phyloP scores from a whole-genome alignment of 2,888 invertebrate genomes.

The Lasius fuliginosus region DNA sequence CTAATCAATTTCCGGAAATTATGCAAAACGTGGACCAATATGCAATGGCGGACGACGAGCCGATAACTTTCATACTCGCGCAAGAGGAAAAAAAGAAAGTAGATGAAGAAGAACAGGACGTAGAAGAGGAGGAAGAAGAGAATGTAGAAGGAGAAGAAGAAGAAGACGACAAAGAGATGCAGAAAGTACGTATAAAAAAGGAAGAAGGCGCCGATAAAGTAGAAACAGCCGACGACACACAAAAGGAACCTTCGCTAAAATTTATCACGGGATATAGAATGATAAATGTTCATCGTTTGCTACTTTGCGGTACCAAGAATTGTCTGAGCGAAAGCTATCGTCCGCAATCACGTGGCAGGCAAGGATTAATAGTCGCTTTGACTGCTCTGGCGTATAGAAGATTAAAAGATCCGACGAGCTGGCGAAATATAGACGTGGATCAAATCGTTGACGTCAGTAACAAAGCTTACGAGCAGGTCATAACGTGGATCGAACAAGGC shows the following conservation, averaged over 20 bases:
- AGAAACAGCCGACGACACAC: conserved; percentile 32
- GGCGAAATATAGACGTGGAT: conserved; percentile 81
- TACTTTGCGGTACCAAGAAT: conserved; percentile 79
- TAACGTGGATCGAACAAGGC: conserved; percentile 77
- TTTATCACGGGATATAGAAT: conserved; percentile 74
- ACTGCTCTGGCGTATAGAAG: conserved; percentile 77
- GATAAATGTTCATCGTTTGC: conserved; percentile 77
- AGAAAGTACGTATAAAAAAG: neutral
- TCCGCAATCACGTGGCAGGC: conserved; percentile 74
- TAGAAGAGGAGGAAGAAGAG: conserved; percentile 30
- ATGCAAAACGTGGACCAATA: conserved; percentile 76
- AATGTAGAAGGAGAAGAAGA: conserved; percentile 9
- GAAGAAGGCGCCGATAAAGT: conserved; percentile 6
- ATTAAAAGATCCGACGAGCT: conserved; percentile 73
- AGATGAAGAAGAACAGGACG: conserved; percentile 32
- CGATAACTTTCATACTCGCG: conserved; percentile 66
- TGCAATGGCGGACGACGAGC: conserved; percentile 76
- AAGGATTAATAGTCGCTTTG: conserved; percentile 79
- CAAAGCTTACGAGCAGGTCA: conserved; percentile 71
- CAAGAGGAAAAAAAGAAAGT: conserved; percentile 37
- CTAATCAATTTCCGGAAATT: conserved; percentile 78
- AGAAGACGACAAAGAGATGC: neutral
- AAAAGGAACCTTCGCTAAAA: conserved; percentile 47
- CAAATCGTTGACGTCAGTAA: conserved; percentile 76
- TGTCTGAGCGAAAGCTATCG: conserved; percentile 72